These are phyloP conservation scores for Clostera curtula DNA, from an alignment of 2,888 invertebrate genomes.

Conservation along the genomic window DNA sequence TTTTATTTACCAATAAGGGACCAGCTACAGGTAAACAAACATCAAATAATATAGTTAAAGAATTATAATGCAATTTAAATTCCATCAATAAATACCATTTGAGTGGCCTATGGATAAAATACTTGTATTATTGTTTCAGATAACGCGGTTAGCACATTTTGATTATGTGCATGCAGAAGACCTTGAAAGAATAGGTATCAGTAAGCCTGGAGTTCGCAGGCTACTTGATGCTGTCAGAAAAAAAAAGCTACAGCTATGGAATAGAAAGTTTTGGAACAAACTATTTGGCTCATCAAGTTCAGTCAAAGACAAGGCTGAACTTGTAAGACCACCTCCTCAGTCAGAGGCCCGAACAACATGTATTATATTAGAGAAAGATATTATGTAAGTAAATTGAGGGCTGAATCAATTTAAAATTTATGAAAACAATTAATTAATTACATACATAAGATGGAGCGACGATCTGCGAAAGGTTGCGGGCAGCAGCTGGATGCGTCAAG, in stretches of 20 bases:
- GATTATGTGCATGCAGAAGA: constrained; percentile 97
- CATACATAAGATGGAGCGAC: no score
- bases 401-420: not conserved
- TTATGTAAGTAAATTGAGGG: constrained; percentile 62
- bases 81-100: not conserved
- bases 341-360: constrained; percentile 77
- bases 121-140: constrained; percentile 68
- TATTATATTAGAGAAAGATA: constrained; percentile 89
- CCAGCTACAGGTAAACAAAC: constrained; percentile 84
- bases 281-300: constrained; percentile 76
- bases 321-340: constrained; percentile 44
- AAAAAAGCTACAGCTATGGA: constrained; percentile 86
- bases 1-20: constrained; percentile 93
- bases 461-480: no score
- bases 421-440: not conserved
- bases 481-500: no score
- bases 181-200: constrained; percentile 94
- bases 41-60: constrained; percentile 3
- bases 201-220: constrained; percentile 93
- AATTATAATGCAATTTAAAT: not conserved
- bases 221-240: constrained; percentile 94
- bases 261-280: constrained; percentile 87
- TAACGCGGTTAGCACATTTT: constrained; percentile 95
- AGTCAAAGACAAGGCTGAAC: constrained; percentile 60
- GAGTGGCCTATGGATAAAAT: not conserved